phyloP scores from a whole-genome alignment of 2,888 invertebrate species.

The Plusia festucae region DNA sequence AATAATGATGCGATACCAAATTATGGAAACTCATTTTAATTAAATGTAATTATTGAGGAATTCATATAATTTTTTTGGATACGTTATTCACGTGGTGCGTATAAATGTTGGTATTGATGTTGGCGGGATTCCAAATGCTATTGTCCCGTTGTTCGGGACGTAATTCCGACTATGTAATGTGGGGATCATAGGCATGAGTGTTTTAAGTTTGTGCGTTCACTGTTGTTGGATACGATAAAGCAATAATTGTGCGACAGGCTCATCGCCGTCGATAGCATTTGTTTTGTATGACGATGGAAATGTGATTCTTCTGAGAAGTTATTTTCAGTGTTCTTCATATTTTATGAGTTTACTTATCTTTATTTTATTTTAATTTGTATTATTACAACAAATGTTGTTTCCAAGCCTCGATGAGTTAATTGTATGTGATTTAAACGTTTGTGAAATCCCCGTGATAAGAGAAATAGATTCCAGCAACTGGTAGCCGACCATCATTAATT shows the following conservation, averaged over 20 bases:
- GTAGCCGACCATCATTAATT: too few species aligned
- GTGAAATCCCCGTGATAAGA: too few species aligned
- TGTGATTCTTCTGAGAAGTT: neutral
- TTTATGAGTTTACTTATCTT: neutral
- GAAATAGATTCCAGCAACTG: too few species aligned
- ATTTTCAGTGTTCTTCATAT: neutral
- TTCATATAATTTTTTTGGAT: slow-evolving; percentile 40
- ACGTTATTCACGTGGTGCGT: slow-evolving; percentile 20
- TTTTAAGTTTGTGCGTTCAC: slow-evolving; percentile 22
- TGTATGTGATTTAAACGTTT: too few species aligned
- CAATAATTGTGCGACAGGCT: neutral
- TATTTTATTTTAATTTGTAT: too few species aligned
- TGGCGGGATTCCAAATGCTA: slow-evolving; percentile 49
- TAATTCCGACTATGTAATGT: slow-evolving; percentile 15
- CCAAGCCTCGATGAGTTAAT: too few species aligned
- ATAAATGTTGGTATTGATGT: slow-evolving; percentile 44
- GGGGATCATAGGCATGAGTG: slow-evolving; percentile 12
- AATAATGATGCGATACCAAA: slow-evolving; percentile 37
- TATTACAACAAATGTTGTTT: too few species aligned
- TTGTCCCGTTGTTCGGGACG: slow-evolving; percentile 26
- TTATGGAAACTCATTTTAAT: slow-evolving; percentile 50
- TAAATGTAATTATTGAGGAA: slow-evolving; percentile 44
- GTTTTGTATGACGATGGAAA: neutral
- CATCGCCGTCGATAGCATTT: neutral
- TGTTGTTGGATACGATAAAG: neutral